Evolutionary conservation across 2,113 vertebrate species (phyloP), one percentile per base, ranked within the genome.

Genomic region (Catagonus wagneri): DNA sequence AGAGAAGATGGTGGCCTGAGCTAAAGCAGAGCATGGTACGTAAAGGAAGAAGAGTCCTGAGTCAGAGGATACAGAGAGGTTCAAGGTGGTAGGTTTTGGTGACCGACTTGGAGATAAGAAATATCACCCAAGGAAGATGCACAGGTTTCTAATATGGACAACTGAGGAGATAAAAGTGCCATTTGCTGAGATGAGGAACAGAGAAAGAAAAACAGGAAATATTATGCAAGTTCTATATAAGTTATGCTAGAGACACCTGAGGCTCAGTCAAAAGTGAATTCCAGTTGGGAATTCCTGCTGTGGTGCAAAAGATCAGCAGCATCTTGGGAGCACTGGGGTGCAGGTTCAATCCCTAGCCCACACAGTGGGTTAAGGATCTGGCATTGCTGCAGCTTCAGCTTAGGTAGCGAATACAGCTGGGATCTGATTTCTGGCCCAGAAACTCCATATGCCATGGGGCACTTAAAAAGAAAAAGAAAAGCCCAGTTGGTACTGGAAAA

Each of bases 111-210:
- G 29, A 90, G 27, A 79, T 16, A 34, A 13, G 19, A 39, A 90
- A 72, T 89, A 20, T 3, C 6, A 16, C 5, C 20, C 3, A 39
- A 52, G 14, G 69, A 89, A 32, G 12, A 66, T 52, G 68, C 20
- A 68, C 68, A 92, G n/a, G 25, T 78, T 95, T 94, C 61, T 50
- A 58, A 89, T 39, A 16, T 87, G 50, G 39, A 89, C 9, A 84
- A 34, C 22, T 50, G 50, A 90, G 39, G 58, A 74, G 29, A 79
- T 44, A 23, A 68, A 95, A 89, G 20, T 39, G 16, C 15, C 60
- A 0, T 54, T 78, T 54, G 17, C 27, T 81, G n/a, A 90, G 54
- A 93, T 44, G 23, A 80, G 56, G 39, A 88, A 83, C 7, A 60
- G 10, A 50, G 4, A 75, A 29, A 65, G 44, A 60, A 63, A 93